Evolutionary conservation across 2,113 vertebrate species (phyloP).

Genomic region (Clinocottus analis): DNA sequence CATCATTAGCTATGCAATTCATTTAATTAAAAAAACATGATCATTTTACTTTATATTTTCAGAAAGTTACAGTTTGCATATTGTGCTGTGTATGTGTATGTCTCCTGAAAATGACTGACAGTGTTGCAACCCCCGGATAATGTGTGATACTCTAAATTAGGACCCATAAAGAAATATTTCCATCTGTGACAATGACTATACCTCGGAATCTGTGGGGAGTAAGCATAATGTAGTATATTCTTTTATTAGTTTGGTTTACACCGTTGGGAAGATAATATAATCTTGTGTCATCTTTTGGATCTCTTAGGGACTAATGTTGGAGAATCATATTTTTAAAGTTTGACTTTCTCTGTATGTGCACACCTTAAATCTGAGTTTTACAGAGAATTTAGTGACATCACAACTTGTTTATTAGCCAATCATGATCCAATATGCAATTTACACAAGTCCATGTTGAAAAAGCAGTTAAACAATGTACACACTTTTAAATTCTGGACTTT

Average conservation of each 20-base stretch:
- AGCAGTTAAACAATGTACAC: conserved; percentile 3
- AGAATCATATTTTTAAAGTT: too few relatives aligned
- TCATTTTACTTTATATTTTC: too few relatives aligned
- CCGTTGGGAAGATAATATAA: not conserved
- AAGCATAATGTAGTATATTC: too few relatives aligned
- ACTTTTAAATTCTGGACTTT: too few relatives aligned
- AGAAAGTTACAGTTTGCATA: too few relatives aligned
- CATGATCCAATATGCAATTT: not conserved
- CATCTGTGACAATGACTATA: not conserved
- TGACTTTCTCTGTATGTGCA: not conserved
- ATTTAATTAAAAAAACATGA: too few relatives aligned
- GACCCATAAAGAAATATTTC: not conserved
- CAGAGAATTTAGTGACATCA: not conserved
- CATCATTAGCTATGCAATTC: too few relatives aligned
- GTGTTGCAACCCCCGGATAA: not conserved
- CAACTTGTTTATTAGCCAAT: not conserved
- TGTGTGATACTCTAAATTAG: not conserved
- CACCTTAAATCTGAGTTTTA: not conserved
- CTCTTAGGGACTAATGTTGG: not conserved
- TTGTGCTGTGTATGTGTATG: too few relatives aligned
- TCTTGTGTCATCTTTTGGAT: not conserved
- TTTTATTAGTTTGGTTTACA: too few relatives aligned
- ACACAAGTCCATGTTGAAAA: not conserved
- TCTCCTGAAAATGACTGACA: too few relatives aligned
- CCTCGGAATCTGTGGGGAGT: too few relatives aligned